Evolutionary conservation across 1,140 invertebrate genomes (phyloP).

Genomic region (Probaryconus sp.): DNA sequence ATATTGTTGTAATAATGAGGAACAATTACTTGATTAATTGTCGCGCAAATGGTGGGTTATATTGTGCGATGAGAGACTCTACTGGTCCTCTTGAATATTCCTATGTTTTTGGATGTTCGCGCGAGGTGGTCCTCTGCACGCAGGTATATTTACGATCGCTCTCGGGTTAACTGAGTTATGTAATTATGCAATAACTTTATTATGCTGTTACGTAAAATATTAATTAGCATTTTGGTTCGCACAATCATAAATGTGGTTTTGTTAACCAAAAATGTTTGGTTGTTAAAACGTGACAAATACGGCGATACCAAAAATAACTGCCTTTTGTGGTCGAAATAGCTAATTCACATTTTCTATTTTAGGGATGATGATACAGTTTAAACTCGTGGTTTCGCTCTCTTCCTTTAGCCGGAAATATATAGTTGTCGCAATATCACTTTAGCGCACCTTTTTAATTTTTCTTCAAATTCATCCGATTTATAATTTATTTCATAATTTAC

Average conservation of each 20-base stretch:
- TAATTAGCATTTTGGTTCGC: conserved; percentile 57
- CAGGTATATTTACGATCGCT: conserved; percentile 44
- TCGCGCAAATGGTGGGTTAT: too few relatives aligned
- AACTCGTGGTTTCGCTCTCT: too few relatives aligned
- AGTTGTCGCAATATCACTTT: too few relatives aligned
- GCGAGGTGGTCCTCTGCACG: conserved; percentile 2
- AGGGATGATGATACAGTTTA: not conserved
- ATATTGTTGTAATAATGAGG: too few relatives aligned
- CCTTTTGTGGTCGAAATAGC: conserved; percentile 39
- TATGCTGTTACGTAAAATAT: conserved; percentile 49
- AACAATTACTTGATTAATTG: too few relatives aligned
- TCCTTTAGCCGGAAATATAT: too few relatives aligned
- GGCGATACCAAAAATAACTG: not conserved
- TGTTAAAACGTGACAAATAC: conserved; percentile 29
- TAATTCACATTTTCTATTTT: conserved; percentile 12
- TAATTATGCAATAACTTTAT: conserved; percentile 57
- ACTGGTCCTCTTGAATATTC: too few relatives aligned
- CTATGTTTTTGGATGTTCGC: conserved; percentile 11
- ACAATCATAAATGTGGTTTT: conserved; percentile 48
- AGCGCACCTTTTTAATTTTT: conserved; percentile 3
- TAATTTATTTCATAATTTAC: not conserved
- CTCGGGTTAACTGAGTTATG: conserved; percentile 47
- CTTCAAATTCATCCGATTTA: conserved; percentile 4
- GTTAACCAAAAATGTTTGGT: conserved; percentile 34
- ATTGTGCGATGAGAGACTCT: too few relatives aligned